Percentiles rank a stretch among this genome's conserved stretches.
phyloP scores from a whole-genome alignment of 2,113 vertebrate species.

The Misgurnus mizolepis region DNA sequence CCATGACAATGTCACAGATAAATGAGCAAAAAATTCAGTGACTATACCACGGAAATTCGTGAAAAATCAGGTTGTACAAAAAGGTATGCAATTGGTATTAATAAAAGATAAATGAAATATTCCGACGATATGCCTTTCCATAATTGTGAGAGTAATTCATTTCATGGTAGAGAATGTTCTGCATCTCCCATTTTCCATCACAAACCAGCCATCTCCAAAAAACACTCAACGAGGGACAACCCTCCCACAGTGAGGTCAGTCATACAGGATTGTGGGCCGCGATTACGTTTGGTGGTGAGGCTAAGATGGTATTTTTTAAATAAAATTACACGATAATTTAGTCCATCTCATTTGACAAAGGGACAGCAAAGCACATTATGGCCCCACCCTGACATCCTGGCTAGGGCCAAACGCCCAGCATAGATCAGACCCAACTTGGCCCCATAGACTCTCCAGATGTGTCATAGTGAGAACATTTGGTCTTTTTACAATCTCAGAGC shows the following conservation, averaged over 20 bases:
- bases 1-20: too few species aligned
- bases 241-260: constrained; percentile 44
- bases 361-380: constrained; percentile 48
- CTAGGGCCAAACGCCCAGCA: constrained; percentile 25
- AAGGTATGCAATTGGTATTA: constrained; percentile 6
- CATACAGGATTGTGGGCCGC: constrained; percentile 36
- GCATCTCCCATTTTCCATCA: constrained; percentile 38
- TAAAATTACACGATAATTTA: constrained; percentile 48
- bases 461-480: constrained; percentile 52
- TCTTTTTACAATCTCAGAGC: constrained; percentile 50
- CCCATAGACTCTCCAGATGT: constrained; percentile 53
- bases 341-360: constrained; percentile 42
- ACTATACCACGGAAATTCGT: constrained; percentile 5
- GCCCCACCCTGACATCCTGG: constrained; percentile 45
- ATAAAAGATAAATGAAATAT: constrained; percentile 1
- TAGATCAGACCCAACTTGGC: constrained; percentile 54
- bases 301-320: constrained; percentile 24
- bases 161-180: constrained; percentile 26
- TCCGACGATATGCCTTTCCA: constrained; percentile 10
- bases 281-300: constrained; percentile 42
- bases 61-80: background rate
- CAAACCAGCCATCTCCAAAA: constrained; percentile 34
- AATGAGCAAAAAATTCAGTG: too few species aligned
- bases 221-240: constrained; percentile 24
- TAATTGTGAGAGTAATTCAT: constrained; percentile 29